phyloP scores from a whole-genome alignment of 2,797 vertebrate species.

The Tiaroga cobitis region DNA sequence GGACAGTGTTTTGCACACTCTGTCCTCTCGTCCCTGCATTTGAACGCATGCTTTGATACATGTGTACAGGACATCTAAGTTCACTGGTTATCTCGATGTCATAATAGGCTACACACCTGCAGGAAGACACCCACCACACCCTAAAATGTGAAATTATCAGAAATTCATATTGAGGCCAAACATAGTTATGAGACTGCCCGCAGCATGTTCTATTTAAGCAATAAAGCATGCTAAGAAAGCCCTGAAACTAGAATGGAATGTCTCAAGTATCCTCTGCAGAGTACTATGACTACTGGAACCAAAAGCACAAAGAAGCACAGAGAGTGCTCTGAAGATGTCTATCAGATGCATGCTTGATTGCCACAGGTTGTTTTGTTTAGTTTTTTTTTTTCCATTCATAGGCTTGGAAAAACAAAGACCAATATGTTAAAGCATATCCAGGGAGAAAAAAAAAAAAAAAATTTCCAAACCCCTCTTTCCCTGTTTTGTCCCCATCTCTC shows the following conservation, averaged over 20 bases:
- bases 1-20: background rate
- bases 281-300: conserved; percentile 5
- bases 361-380: conserved; percentile 30
- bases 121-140: conserved; percentile 16
- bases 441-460: no score
- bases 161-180: background rate
- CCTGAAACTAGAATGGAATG: conserved; percentile 8
- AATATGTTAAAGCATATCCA: conserved; percentile 49
- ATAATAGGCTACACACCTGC: conserved; percentile 2
- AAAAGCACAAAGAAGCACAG: conserved; percentile 42
- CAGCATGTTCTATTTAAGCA: background rate
- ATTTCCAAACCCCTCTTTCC: conserved; percentile 45
- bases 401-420: conserved; percentile 51
- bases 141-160: background rate
- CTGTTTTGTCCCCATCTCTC: background rate
- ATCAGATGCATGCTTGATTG: conserved; percentile 17
- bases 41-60: background rate
- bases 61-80: background rate
- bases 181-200: background rate
- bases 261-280: background rate
- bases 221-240: background rate
- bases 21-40: background rate
- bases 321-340: conserved; percentile 43
- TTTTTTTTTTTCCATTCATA: background rate
- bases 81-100: background rate